phyloP scores from a whole-genome alignment of 2,113 vertebrate genomes.

The Tragelaphus strepsiceros region DNA sequence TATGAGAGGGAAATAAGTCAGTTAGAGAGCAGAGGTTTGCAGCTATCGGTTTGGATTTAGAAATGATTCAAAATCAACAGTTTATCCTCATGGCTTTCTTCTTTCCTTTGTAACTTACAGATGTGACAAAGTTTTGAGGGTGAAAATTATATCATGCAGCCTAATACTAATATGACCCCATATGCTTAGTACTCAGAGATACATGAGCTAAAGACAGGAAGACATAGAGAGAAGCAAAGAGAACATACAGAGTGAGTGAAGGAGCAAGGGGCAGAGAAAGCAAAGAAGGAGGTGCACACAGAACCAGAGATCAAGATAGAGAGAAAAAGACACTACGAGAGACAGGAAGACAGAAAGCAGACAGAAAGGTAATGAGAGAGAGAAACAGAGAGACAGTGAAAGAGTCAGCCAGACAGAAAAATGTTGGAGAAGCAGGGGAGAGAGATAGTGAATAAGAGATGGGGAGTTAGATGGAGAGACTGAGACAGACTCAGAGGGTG shows the following conservation, averaged over 20 bases:
- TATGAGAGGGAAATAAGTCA: neutral
- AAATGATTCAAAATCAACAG: constrained; percentile 32
- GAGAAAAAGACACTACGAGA: neutral
- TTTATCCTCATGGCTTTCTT: neutral
- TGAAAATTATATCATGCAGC: constrained; percentile 19
- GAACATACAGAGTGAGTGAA: neutral
- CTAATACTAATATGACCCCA: neutral
- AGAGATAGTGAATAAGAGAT: neutral
- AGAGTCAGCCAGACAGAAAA: neutral
- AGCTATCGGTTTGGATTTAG: neutral
- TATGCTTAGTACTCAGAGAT: neutral
- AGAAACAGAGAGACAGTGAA: neutral
- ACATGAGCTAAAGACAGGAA: neutral
- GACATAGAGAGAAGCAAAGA: neutral
- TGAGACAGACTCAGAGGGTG: neutral
- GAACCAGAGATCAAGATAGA: neutral
- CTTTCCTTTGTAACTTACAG: constrained; percentile 27
- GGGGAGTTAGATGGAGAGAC: neutral
- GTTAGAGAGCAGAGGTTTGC: neutral
- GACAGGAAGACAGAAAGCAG: neutral
- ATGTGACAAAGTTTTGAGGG: neutral
- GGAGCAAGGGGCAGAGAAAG: neutral
- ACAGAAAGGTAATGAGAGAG: neutral
- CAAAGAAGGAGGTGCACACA: neutral
- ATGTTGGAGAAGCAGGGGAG: neutral